Evolutionary conservation across 2,888 invertebrate species (phyloP), one percentile per base, ranked within the genome.

Genomic region (Psylliodes chrysocephalus): DNA sequence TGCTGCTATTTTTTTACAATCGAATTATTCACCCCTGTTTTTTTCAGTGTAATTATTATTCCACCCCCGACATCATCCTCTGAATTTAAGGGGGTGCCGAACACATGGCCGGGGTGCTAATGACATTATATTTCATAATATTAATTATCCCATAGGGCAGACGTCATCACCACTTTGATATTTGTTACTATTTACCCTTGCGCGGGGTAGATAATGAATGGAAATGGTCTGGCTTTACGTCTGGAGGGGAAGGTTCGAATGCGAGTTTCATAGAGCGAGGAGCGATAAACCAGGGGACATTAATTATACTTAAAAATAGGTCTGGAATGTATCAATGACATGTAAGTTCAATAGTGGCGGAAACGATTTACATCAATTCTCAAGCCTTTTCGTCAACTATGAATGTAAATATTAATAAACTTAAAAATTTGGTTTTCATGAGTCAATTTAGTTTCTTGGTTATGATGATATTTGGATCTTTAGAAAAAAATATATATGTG

Each of bases 51-150:
- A 51, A n/a, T 68, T 62, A 64, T 64, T 67, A 52, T 47, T 61
- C 8, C 35, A 35, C 46, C 62, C 38, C 40, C 51, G 14, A 12
- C 19, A 25, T 14, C 10, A 7, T 19, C 54, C 54, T 55, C 57
- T 33, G 15, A 38, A 49, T 12, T 35, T 54, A 42, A 67, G 71
- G 66, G 69, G 69, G 71, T 73, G 71, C 68, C 71, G 72, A 78
- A 76, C 79, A 79, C 78, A 78, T 78, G 78, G 77, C 77, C 73
- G 62, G 75, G 77, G 75, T 78, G 78, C 75, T 79, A 78, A 79
- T 78, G 79, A 78, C 76, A 74, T 72, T 72, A 78, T 79, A 79
- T 77, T 77, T 79, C 76, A 79, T 73, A 73, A 75, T 78, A 78
- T 77, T 79, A 78, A 79, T 78, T 79, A 79, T 78, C 72, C 68